Conservation (phyloP, 2,113 vertebrate genomes). For the Chloebia gouldiae region DNA sequence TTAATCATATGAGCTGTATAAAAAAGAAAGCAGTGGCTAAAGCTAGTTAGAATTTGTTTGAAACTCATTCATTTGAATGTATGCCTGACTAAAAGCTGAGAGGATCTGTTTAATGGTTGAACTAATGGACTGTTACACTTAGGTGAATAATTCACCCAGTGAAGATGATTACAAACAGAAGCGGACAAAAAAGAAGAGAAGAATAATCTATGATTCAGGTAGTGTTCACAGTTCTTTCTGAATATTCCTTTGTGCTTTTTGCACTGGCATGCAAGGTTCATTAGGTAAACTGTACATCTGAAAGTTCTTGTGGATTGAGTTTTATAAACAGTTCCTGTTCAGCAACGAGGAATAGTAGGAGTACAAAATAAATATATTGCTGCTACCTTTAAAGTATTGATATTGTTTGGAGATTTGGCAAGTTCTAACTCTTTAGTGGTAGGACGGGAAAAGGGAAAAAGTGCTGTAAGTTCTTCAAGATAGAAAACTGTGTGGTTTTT, state of each 20-base stretch:
- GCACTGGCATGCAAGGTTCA: background rate
- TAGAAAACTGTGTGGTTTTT: background rate
- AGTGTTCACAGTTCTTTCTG: background rate
- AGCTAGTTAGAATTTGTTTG: background rate
- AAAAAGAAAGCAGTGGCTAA: background rate
- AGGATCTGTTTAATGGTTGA: background rate
- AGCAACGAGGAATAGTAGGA: background rate
- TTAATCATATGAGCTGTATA: background rate
- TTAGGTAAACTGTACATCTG: background rate
- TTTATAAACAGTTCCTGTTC: background rate
- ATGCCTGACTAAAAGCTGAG: background rate
- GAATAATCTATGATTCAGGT: conserved; percentile 87
- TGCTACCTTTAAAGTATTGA: background rate
- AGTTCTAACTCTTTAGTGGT: background rate
- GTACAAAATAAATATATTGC: background rate
- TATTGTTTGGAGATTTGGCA: background rate
- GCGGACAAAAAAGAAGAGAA: conserved; percentile 81
- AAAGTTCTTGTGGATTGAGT: background rate
- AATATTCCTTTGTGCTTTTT: background rate
- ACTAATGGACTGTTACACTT: conserved; percentile 32
- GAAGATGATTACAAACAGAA: conserved; percentile 69
- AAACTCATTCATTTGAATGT: background rate
- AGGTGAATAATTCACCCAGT: conserved; percentile 80
- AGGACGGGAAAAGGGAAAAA: background rate
- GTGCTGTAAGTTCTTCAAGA: background rate